Evolutionary conservation across 1,140 invertebrate species (phyloP), one percentile per base, ranked within the genome.

Genomic region (Venturia canescens): DNA sequence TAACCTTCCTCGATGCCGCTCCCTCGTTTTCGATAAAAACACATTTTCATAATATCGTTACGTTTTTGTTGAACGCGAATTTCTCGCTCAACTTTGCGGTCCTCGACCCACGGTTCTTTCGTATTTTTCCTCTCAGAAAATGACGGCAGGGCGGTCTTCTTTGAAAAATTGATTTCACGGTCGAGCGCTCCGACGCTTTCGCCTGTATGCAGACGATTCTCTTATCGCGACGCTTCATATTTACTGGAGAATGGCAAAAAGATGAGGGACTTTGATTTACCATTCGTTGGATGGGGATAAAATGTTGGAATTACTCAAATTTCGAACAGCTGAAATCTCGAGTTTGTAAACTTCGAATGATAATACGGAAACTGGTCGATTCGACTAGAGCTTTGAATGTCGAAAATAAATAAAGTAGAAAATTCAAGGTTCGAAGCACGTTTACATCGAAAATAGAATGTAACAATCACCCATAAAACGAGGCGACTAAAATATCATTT

Each of bases 21-120:
- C 60, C 23, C 60, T 63, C 60, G n/a, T 38, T 53, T 38, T 71
- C 69, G 69, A 48, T 48, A 71, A 48, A 38, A 48, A 48, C 34
- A 71, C 69, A 48, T 71, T 71, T 71, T 38, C 69, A 71, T 71
- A 71, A 71, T 71, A 31, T 71, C 69, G 69, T 71, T 71, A 71
- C 26, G 29, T 29, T 71, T 26, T 21, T 21, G 4, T 71, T 38
- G 69, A 71, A 48, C 69, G 34, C 1, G 34, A 27, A 71, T 71
- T 71, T 29, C 29, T 23, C 69, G 34, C 21, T 21, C 15, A n/a
- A 38, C 44, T 71, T 71, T 48, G 23, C 7, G 38, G 18, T 9
- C 26, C 69, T 48, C 18, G 5, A 4, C 23, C n/a, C 53, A 5
- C n/a, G 27, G 3, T 71, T 44, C 69, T 23, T 71, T 71, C 69